A percentile compares a stretch with the other conserved stretches of the same genome.
Conservation (phyloP, 2,888 invertebrate species). For the Drosophila nigricruria region DNA sequence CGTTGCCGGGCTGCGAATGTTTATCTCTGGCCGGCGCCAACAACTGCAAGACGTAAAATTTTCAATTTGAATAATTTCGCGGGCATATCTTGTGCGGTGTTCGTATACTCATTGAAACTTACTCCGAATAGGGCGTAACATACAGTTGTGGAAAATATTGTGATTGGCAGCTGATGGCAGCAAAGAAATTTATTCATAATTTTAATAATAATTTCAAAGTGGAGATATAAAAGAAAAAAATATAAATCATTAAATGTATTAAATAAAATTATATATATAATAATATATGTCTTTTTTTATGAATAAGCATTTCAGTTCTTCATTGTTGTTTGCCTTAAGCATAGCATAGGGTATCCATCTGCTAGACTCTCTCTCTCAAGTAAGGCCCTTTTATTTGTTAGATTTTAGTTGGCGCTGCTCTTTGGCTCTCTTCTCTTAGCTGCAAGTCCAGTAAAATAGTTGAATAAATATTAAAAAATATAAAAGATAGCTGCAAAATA, state of each 20-base stretch:
- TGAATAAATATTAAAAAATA: conserved; percentile 39
- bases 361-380: too few relatives aligned
- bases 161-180: background rate
- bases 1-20: conserved; percentile 30
- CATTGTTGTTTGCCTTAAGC: background rate
- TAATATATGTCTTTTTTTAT: background rate
- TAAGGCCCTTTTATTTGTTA: background rate
- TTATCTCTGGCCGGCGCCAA: conserved; percentile 59
- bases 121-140: background rate
- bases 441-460: conserved; percentile 26
- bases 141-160: background rate
- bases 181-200: background rate
- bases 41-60: conserved; percentile 61
- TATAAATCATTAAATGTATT: background rate
- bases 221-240: background rate
- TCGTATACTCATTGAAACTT: background rate
- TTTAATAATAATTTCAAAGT: background rate
- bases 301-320: too few relatives aligned
- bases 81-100: conserved; percentile 44
- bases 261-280: too few relatives aligned
- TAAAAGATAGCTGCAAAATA: conserved; percentile 49
- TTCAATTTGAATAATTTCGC: conserved; percentile 72
- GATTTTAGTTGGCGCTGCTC: conserved; percentile 6
- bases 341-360: background rate
- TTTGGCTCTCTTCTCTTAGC: conserved; percentile 7